Percentiles rank a stretch among this genome's conserved stretches.
phyloP scores from a whole-genome alignment of 2,888 invertebrate genomes.

The Agrochola litura region DNA sequence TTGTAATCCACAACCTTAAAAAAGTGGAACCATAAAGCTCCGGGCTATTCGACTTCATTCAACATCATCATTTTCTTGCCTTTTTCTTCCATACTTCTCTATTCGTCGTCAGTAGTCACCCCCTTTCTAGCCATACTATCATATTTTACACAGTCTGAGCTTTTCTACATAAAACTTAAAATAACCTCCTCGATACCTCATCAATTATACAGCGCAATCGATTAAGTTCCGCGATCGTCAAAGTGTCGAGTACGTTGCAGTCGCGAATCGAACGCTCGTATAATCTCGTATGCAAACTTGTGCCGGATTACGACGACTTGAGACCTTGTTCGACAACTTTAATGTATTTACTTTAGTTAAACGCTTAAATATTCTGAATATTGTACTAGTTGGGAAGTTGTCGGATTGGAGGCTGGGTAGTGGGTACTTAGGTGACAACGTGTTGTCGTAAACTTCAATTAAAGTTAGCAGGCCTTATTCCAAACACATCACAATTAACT shows the following conservation, averaged over 20 bases:
- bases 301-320: conserved; percentile 58
- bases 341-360: conserved; percentile 54
- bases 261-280: conserved; percentile 56
- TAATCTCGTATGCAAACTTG: conserved; percentile 61
- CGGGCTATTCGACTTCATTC: not conserved
- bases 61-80: no score
- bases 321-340: conserved; percentile 58
- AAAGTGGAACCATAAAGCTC: no score
- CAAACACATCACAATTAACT: not conserved
- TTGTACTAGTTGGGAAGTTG: conserved; percentile 54
- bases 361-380: conserved; percentile 63
- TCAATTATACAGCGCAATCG: conserved; percentile 21
- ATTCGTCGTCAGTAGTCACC: not conserved
- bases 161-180: not conserved
- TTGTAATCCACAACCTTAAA: not conserved
- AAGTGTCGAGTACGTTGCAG: conserved; percentile 47
- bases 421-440: conserved; percentile 44
- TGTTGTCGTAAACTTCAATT: conserved; percentile 30
- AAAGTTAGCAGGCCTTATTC: no score
- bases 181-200: conserved; percentile 10
- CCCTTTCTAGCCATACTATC: not conserved
- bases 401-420: conserved; percentile 13
- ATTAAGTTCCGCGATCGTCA: conserved; percentile 32
- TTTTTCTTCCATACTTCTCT: not conserved
- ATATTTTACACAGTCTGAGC: no score